phyloP scores from a whole-genome alignment of 2,797 vertebrate genomes.

The Sciurus vulgaris region DNA sequence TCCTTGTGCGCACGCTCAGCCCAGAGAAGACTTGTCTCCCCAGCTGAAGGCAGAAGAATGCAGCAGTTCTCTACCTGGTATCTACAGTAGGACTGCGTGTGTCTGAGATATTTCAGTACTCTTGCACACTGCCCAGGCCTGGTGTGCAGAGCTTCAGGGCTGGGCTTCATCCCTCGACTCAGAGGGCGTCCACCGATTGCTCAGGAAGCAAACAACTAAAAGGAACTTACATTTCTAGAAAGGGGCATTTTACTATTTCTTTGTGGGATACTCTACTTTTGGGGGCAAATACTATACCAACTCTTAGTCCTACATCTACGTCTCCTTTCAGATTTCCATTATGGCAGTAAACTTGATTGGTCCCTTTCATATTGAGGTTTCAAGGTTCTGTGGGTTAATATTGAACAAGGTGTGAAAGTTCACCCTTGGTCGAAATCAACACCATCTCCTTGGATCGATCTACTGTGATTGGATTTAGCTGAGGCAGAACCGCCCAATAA shows the following conservation, averaged over 20 bases:
- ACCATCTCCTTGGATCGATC: background rate
- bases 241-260: background rate
- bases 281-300: background rate
- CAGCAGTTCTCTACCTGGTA: too few species aligned
- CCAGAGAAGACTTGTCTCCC: too few species aligned
- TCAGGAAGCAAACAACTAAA: background rate
- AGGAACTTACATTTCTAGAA: background rate
- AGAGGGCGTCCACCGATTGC: background rate
- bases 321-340: background rate
- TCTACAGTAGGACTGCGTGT: background rate
- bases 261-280: background rate
- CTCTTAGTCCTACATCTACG: background rate
- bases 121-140: too few species aligned
- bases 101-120: background rate
- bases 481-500: background rate
- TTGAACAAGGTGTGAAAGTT: background rate
- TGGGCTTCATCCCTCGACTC: rapidly evolving
- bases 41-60: background rate
- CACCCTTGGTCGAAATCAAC: background rate
- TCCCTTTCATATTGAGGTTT: background rate
- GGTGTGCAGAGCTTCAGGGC: too few species aligned
- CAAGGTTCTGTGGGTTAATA: background rate
- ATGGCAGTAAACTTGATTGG: background rate
- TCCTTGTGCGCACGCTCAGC: rapidly evolving
- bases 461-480: background rate